Evolutionary conservation across 2,888 invertebrate species (phyloP), one percentile per base, ranked within the genome.

Genomic region (Erpobdella octoculata): DNA sequence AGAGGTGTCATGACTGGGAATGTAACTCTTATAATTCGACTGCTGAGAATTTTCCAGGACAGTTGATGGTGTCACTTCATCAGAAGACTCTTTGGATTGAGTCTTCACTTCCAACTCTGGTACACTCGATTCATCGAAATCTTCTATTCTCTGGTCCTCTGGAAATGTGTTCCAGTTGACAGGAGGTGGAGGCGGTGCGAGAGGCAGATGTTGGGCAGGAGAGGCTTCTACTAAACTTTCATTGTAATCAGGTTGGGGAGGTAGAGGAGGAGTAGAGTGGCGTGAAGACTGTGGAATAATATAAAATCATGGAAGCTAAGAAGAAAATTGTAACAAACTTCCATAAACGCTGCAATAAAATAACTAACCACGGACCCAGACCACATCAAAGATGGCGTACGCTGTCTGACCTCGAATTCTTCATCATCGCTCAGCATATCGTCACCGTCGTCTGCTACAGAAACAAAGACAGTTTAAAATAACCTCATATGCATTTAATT

Each of bases 161-260:
- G 53, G 53, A 53, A 53, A 53, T 21, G 53, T 53, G 53, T 28
- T 53, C 53, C 53, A 53, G 53, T 53, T 53, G 21, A 53, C 53
- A 53, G 53, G 53, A n/a, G 53, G 53, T 1, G 53, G 21, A 1
- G 21, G 28, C 6, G 53, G 53, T 28, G n/a, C n/a, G n/a, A n/a
- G n/a, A n/a, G n/a, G n/a, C n/a, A n/a, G n/a, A n/a, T n/a, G n/a
- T n/a, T 25, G 53, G 15, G 53, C 21, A 1, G 53, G 28, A 5
- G 53, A 28, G n/a, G 53, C 21, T 9, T 53, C 53, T 0, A 53
- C 53, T 21, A 53, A 53, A 28, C 53, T 25, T 21, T 53, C 53
- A 28, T 53, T 53, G 53, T 53, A 53, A 1, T 53, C 53, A 8
- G 53, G 53, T 9, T 53, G 53, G 1, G 53, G 53, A 1, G 53